A percentile compares a stretch with the other conserved stretches of the same genome.
Evolutionary conservation across 2,797 vertebrate species (phyloP).

Genomic region (Psittacula echo): DNA sequence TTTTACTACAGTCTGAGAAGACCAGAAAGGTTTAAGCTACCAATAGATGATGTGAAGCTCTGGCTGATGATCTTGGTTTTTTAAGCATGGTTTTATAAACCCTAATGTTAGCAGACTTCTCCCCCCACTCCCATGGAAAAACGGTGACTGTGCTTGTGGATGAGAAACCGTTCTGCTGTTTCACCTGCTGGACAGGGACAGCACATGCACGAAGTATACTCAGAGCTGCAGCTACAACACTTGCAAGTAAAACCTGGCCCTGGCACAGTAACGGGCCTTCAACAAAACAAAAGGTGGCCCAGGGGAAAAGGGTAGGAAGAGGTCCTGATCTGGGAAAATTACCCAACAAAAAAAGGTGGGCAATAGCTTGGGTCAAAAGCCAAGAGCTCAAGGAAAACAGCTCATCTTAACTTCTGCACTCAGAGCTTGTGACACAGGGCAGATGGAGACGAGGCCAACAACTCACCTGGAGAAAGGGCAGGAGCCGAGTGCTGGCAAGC

Average conservation of each 20-base stretch:
- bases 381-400: background rate
- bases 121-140: background rate
- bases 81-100: background rate
- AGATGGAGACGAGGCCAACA: background rate
- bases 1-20: background rate
- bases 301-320: background rate
- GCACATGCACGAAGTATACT: background rate
- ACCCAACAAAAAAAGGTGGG: background rate
- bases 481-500: background rate
- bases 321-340: background rate
- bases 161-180: background rate
- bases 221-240: background rate
- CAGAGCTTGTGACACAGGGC: accelerated
- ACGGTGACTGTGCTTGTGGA: background rate
- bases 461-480: constrained; percentile 42
- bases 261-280: background rate
- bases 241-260: background rate
- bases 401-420: background rate
- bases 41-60: background rate
- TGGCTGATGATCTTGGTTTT: background rate
- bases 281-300: background rate
- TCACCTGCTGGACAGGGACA: background rate
- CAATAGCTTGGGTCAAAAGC: background rate
- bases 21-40: background rate
- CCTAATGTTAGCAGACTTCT: background rate